A percentile compares a stretch with the other conserved stretches of the same genome.
Evolutionary conservation across 2,113 vertebrate species (phyloP).

Genomic region (Oryzias woworae): DNA sequence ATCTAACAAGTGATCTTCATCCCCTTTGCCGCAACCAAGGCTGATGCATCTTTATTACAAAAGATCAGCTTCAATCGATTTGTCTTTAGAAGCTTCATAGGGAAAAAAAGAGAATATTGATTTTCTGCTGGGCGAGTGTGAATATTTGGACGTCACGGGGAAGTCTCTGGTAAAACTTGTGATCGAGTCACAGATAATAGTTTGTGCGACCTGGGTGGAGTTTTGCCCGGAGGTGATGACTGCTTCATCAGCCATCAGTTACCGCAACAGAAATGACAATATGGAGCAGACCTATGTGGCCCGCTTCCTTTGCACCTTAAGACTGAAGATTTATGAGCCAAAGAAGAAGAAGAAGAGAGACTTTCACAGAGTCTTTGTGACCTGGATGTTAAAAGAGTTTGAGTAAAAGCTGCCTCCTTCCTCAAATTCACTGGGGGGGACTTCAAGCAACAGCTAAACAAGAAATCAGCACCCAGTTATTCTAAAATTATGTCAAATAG

Average conservation of each 20-base stretch:
- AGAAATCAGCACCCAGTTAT: no score
- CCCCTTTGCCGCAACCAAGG: conserved; percentile 37
- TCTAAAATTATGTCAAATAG: no score
- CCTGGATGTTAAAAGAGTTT: background rate
- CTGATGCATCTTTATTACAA: conserved; percentile 60
- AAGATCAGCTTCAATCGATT: conserved; percentile 64
- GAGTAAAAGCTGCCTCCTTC: background rate
- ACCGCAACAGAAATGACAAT: no score
- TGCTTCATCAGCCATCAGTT: no score
- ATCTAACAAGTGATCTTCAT: conserved; percentile 54
- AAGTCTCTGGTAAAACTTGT: conserved; percentile 7
- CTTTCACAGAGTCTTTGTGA: background rate
- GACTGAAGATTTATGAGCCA: background rate
- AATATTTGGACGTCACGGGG: conserved; percentile 17
- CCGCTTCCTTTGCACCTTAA: background rate
- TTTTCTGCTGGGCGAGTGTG: conserved; percentile 40
- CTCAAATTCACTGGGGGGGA: background rate
- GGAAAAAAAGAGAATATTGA: conserved; percentile 38
- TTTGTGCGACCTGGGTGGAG: background rate
- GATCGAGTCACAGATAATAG: background rate
- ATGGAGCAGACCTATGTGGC: no score
- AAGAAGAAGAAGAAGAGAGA: background rate
- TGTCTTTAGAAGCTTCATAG: conserved; percentile 47
- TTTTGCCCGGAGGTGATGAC: background rate
- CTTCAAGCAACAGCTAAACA: background rate